These are phyloP conservation scores for Dysidea cf. avara DNA, from an alignment of 37 sponge, comb jelly and placozoan genomes.

Conservation along the genomic window DNA sequence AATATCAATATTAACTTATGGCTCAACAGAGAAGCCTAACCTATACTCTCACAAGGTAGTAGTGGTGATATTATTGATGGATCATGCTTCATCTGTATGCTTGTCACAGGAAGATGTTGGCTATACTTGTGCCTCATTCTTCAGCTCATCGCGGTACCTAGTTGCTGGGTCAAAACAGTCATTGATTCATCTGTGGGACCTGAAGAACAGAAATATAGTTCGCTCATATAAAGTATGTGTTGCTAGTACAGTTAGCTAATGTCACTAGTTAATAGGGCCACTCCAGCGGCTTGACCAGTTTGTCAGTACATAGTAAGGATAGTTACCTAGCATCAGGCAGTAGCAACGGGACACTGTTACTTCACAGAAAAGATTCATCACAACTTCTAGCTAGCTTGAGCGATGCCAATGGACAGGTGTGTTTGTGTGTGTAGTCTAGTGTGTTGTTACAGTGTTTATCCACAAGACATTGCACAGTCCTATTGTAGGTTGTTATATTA, in stretches of 20 bases:
- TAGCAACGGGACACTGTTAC: constrained; percentile 45
- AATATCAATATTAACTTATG: too few species aligned
- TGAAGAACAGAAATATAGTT: constrained; percentile 44
- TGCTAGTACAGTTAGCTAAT: not conserved
- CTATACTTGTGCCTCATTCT: constrained; percentile 55
- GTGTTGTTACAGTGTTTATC: not conserved
- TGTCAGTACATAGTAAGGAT: constrained; percentile 28
- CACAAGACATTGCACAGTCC: not conserved
- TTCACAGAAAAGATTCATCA: constrained; percentile 37
- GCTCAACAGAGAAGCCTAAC: too few species aligned
- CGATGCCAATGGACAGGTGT: not conserved
- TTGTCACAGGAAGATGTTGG: constrained; percentile 32
- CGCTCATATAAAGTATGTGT: constrained; percentile 37
- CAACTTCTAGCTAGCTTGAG: constrained; percentile 21
- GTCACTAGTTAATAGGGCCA: constrained; percentile 50
- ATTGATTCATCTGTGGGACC: constrained; percentile 47
- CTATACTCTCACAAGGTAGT: too few species aligned
- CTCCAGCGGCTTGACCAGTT: constrained; percentile 39
- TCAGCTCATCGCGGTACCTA: constrained; percentile 61
- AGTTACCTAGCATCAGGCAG: constrained; percentile 47
- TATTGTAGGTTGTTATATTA: not conserved
- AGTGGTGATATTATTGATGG: too few species aligned
- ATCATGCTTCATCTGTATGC: too few species aligned
- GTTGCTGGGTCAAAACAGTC: constrained; percentile 39
- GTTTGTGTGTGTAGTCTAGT: not conserved